Percentiles rank a stretch among this genome's conserved stretches.
Conservation (phyloP, 1,140 invertebrate species). For the Bombyx mori region ASM3026992v2 NC_085130.1:10020001-10020500, state of each 20-base stretch:
- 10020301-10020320: background rate
- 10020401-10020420: background rate
- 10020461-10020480: too few relatives aligned
- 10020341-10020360: background rate
- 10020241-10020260: background rate
- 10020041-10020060: too few relatives aligned
- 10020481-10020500: too few relatives aligned
- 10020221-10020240: background rate
- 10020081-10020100: too few relatives aligned
- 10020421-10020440: background rate
- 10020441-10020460: too few relatives aligned
- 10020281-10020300: background rate
- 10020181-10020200: too few relatives aligned
- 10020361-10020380: background rate
- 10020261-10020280: background rate
- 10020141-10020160: background rate
- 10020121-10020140: background rate
- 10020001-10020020: too few relatives aligned
- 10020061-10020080: too few relatives aligned
- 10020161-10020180: too few relatives aligned
- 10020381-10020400: background rate
- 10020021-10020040: background rate
- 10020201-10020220: too few relatives aligned
- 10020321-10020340: background rate
- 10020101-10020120: too few relatives aligned